Evolutionary conservation across 2,888 invertebrate genomes (phyloP).

Genomic region (Leptinotarsa rubiginosa): DNA sequence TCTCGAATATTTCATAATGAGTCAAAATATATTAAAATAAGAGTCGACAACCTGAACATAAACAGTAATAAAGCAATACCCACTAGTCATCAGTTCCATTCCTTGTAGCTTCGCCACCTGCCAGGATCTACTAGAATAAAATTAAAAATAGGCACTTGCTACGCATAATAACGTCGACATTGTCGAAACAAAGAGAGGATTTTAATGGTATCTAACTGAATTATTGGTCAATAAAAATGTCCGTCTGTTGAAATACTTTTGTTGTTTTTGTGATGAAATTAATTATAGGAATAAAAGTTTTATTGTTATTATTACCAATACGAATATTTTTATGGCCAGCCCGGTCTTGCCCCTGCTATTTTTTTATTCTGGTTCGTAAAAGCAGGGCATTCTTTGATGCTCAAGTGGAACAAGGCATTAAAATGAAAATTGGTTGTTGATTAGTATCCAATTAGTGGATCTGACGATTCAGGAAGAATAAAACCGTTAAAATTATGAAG

Average conservation of each 20-base stretch:
- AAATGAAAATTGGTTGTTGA: not conserved
- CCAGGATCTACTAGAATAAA: slow-evolving; percentile 44
- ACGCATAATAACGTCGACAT: slow-evolving; percentile 40
- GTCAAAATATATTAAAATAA: not conserved
- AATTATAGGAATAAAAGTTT: slow-evolving; percentile 49
- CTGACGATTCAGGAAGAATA: not conserved
- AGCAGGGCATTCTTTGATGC: slow-evolving; percentile 4
- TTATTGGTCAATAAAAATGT: slow-evolving; percentile 52
- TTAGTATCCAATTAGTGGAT: not conserved
- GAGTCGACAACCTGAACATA: not conserved
- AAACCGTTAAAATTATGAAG: not conserved
- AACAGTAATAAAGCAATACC: slow-evolving; percentile 4
- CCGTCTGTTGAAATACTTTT: slow-evolving; percentile 51
- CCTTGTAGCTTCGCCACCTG: slow-evolving; percentile 43
- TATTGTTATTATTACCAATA: slow-evolving; percentile 42
- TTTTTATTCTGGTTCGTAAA: slow-evolving; percentile 11
- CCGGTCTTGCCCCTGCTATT: slow-evolving; percentile 32
- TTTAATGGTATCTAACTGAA: slow-evolving; percentile 49
- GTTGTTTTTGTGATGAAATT: slow-evolving; percentile 48
- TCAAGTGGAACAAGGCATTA: not conserved
- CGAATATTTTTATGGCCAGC: slow-evolving; percentile 38
- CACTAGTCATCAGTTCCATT: slow-evolving; percentile 10
- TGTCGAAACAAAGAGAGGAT: slow-evolving; percentile 43
- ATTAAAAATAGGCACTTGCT: slow-evolving; percentile 50
- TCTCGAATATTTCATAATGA: not conserved